Percentiles rank a stretch among this genome's conserved stretches.
phyloP scores from a whole-genome alignment of 2,797 vertebrate species.

The Clarias laeviceps region DNA sequence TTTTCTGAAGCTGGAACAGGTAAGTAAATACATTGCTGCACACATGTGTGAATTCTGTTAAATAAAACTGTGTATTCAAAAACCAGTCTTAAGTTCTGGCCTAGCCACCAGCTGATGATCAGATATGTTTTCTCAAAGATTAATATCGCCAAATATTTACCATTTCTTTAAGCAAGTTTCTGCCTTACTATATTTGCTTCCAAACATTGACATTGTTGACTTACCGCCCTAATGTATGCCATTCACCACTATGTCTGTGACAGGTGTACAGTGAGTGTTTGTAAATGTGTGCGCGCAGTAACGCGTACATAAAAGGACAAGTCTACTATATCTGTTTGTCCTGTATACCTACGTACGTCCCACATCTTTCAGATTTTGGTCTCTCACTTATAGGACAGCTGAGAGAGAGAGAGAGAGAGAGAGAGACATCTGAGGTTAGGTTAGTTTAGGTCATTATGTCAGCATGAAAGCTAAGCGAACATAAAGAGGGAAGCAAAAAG shows the following conservation, averaged over 20 bases:
- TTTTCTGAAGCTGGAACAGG: neutral
- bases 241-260: neutral
- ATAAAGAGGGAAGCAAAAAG: neutral
- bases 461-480: conserved; percentile 15
- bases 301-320: neutral
- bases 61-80: neutral
- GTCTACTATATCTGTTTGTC: neutral
- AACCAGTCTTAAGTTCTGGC: neutral
- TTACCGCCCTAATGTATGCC: neutral
- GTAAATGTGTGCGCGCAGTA: neutral
- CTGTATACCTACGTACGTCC: neutral
- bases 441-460: conserved; percentile 17
- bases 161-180: conserved; percentile 9
- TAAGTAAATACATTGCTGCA: neutral
- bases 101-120: neutral
- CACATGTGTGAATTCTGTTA: neutral
- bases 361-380: neutral
- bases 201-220: conserved; percentile 8
- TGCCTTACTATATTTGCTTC: conserved; percentile 22
- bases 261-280: neutral
- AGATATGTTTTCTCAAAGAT: neutral
- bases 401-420: neutral
- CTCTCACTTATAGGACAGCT: neutral
- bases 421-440: neutral
- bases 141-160: conserved; percentile 41